Evolutionary conservation across 2,113 vertebrate species (phyloP).

Genomic region (Ailurus styani): DNA sequence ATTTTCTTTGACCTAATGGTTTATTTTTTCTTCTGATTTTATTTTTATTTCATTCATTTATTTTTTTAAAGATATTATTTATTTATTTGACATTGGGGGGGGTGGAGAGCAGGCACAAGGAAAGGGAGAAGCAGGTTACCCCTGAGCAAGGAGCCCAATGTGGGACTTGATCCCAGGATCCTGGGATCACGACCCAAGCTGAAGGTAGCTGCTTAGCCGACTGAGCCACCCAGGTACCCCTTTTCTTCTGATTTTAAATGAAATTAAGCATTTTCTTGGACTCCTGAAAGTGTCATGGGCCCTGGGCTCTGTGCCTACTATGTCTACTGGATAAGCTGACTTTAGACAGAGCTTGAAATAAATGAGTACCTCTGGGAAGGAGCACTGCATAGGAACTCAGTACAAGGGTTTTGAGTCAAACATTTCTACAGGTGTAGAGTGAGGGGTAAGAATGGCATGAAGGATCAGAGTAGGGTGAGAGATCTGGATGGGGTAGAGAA

Average conservation of each 20-base stretch:
- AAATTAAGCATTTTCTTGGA: background rate
- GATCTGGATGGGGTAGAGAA: background rate
- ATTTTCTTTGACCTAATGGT: background rate
- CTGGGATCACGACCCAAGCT: background rate
- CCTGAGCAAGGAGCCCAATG: too few relatives aligned
- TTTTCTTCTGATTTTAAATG: slow-evolving; percentile 3
- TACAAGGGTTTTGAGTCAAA: background rate
- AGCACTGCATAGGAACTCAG: background rate
- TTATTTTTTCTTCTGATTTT: background rate
- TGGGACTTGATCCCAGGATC: background rate
- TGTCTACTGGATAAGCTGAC: background rate
- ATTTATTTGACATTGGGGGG: background rate
- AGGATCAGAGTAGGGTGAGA: background rate
- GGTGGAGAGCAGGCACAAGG: background rate
- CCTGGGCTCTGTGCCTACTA: background rate
- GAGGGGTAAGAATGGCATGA: background rate
- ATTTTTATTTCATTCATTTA: background rate
- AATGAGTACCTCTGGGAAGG: background rate
- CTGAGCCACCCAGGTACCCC: background rate
- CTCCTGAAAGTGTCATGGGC: background rate
- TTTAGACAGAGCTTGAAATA: background rate
- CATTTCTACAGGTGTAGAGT: background rate
- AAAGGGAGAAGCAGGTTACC: too few relatives aligned
- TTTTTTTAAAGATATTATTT: background rate
- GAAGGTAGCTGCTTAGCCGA: background rate